Evolutionary conservation across 1,140 invertebrate species (phyloP), one percentile per base, ranked within the genome.

Genomic region (Dinothrombium tinctorium): DNA sequence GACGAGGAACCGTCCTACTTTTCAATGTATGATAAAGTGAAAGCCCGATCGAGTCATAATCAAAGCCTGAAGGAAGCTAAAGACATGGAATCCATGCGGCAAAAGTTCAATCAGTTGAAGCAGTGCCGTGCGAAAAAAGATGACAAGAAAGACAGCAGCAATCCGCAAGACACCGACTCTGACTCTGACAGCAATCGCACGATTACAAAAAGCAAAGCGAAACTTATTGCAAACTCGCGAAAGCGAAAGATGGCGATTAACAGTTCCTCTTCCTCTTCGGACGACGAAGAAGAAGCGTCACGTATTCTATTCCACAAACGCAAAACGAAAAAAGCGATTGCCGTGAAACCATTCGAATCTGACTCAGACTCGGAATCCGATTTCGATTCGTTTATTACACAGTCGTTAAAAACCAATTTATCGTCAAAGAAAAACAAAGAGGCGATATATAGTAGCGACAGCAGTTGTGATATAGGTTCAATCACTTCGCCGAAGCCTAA

Each of bases 1-100:
- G 76, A 82, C 51, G 80, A 86, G 51, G 81, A 76, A 45, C 79
- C 79, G 3, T 74, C 74, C 11, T 90, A 87, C 54, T 82, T 87
- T 43, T 92, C 86, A 24, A 95, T 95, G 87, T 95, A 95, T 57
- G 89, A 94, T 55, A 92, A 92, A 60, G 84, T 95, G 0, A 95
- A 95, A 60, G 79, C 84, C 3, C 69, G 86, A 31, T 89, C 83
- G 20, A 86, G 58, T 46, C 54, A 51, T 45, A 55, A 44, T 45
- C 54, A 52, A 57, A 82, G 81, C 54, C 17, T 36, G 33, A 79
- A 59, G 42, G 56, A 84, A 57, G 74, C 83, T 59, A 80, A 82
- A 51, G 66, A 77, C 4, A 73, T 81, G 56, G 75, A 79, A 58
- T 19, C 20, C 15, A 36, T 36, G 74, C 79, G 82, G 56, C 78